Percentiles rank a stretch among this genome's conserved stretches.
phyloP scores from a whole-genome alignment of 2,113 vertebrate species.

The Dasyprocta punctata region DNA sequence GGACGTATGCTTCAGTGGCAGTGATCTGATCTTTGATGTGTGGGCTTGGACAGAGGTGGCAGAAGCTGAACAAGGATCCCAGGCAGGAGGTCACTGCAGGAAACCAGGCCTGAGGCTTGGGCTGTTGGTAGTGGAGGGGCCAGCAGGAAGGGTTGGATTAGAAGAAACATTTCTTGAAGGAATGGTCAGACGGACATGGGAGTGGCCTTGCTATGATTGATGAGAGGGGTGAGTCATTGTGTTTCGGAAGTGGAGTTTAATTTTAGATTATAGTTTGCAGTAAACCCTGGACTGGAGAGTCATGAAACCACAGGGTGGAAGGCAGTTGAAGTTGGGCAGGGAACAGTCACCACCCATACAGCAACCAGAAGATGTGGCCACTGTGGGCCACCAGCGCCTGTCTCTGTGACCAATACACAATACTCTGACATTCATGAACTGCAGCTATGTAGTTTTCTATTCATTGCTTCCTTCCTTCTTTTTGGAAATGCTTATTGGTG shows the following conservation, averaged over 20 bases:
- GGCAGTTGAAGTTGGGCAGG: not conserved
- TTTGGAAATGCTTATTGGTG: constrained; percentile 38
- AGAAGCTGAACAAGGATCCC: not conserved
- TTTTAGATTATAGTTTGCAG: constrained; percentile 62
- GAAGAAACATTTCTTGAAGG: constrained; percentile 28
- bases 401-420: constrained; percentile 52
- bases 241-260: not conserved
- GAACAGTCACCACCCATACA: not conserved
- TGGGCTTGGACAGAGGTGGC: not conserved
- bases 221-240: constrained; percentile 7
- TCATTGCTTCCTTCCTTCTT: constrained; percentile 82
- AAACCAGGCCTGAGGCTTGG: not conserved
- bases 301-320: not conserved
- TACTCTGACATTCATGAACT: constrained; percentile 64
- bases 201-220: not conserved
- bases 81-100: not conserved
- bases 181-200: not conserved
- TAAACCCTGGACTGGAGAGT: not conserved
- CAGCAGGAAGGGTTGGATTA: constrained; percentile 31
- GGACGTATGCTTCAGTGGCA: not conserved
- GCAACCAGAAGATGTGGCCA: not conserved
- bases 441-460: constrained; percentile 72
- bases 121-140: not conserved
- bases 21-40: not conserved
- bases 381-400: not conserved